phyloP scores from a whole-genome alignment of 2,797 vertebrate species.

The Chrosomus eos region DNA sequence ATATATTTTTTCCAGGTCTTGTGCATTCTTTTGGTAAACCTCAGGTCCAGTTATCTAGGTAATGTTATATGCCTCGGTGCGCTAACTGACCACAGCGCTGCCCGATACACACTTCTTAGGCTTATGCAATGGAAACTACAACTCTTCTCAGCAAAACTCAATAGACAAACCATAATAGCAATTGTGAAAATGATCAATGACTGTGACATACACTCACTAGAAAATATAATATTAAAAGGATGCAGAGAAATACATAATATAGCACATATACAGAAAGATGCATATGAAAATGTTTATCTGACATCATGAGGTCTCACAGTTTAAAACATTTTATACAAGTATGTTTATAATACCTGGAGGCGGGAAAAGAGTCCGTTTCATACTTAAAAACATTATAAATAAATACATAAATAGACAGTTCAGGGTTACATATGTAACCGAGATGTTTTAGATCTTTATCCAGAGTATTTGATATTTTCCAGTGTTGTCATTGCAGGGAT shows the following conservation, averaged over 20 bases:
- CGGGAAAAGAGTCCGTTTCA: neutral
- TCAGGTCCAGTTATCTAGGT: conserved; percentile 23
- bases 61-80: conserved; percentile 15
- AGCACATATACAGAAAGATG: neutral
- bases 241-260: neutral
- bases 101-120: neutral
- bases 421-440: too few species aligned
- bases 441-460: too few species aligned
- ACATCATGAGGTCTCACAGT: too few species aligned
- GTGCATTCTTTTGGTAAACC: conserved; percentile 47
- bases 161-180: neutral
- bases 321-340: too few species aligned
- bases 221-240: neutral
- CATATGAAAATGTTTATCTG: neutral
- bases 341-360: too few species aligned
- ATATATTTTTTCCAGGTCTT: conserved; percentile 5
- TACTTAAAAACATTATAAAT: neutral
- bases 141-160: neutral
- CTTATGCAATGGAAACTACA: conserved; percentile 18
- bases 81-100: conserved; percentile 35
- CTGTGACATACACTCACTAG: neutral
- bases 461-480: too few species aligned
- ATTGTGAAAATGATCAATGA: neutral
- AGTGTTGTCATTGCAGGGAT: too few species aligned
- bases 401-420: neutral